Evolutionary conservation across 1,140 invertebrate species (phyloP).

Genomic region (Aphaenogaster floridana): DNA sequence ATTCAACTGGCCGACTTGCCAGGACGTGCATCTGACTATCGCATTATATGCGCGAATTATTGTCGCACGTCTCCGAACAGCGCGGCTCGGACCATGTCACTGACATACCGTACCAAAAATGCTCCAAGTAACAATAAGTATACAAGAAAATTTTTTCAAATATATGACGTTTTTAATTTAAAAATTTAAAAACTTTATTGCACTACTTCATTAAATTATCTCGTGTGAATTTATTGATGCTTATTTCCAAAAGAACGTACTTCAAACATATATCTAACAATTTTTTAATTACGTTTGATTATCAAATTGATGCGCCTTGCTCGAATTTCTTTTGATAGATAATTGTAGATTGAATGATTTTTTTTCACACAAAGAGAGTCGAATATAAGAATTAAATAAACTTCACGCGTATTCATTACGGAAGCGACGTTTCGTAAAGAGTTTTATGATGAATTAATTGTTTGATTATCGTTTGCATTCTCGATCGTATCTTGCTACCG

Average conservation of each 20-base stretch:
- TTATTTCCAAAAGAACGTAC: neutral
- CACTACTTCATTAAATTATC: neutral
- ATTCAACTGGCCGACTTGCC: constrained; percentile 72
- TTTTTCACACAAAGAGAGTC: neutral
- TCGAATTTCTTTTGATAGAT: neutral
- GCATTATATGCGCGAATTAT: constrained; percentile 59
- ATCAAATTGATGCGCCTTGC: neutral
- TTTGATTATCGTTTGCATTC: neutral
- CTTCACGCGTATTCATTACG: neutral
- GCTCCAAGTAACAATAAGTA: neutral
- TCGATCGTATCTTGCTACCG: neutral
- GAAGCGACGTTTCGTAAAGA: neutral
- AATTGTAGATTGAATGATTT: neutral
- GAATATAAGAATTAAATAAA: neutral
- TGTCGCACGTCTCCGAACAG: constrained; percentile 9
- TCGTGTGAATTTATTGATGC: neutral
- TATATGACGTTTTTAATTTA: neutral
- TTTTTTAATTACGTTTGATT: neutral
- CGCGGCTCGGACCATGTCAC: constrained; percentile 33
- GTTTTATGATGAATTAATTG: constrained; percentile 41
- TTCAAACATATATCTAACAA: neutral
- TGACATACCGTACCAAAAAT: constrained; percentile 32
- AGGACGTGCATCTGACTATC: constrained; percentile 63
- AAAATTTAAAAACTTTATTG: neutral
- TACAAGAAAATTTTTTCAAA: neutral